Evolutionary conservation across 1,140 invertebrate genomes (phyloP), one percentile per base, ranked within the genome.

Genomic region (Tribolium castaneum): DNA sequence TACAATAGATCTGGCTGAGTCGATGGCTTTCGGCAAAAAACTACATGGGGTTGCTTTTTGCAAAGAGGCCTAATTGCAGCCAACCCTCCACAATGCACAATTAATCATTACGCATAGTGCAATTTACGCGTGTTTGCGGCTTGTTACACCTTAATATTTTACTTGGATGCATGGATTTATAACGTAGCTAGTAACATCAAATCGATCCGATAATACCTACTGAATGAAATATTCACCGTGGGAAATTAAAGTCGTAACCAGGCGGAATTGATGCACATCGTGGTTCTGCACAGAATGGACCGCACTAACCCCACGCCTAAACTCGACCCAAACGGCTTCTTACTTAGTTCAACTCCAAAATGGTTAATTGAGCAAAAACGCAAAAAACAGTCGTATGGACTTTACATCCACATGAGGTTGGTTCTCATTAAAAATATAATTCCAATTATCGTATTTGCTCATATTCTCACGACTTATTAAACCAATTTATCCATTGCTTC

Each of bases 111-210:
- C 14, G 14, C 16, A 13, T 16, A 19, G 2, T 56, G 12, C 16
- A 19, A 56, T 56, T 4, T 19, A 19, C 12, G 22, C 10, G 19
- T 30, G 22, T 62, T 62, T 62, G 30, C 12, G 59, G 30, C 5
- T 30, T 66, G 59, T 35, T 35, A 25, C 30, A 66, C 59, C 59
- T 66, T 66, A 66, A 66, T 66, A 66, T 66, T 66, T 59, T n/a
- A 66, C 59, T 66, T 66, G 25, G 30, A 13, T 39, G 25, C 59
- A 35, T 35, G 30, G 25, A 39, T 66, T 59, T 59, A 62, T 62
- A 62, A 62, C 56, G 22, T 16, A 30, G 34, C 56, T 62, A n/a
- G n/a, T n/a, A 66, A 35, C 59, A 13, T 7, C 2, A 12, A 66
- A 66, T 66, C 59, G 59, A 66, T 66, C 25, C 22, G 25, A 34